phyloP scores from a whole-genome alignment of 2,797 vertebrate genomes.

The Cryptoblepharus egeriae region DNA sequence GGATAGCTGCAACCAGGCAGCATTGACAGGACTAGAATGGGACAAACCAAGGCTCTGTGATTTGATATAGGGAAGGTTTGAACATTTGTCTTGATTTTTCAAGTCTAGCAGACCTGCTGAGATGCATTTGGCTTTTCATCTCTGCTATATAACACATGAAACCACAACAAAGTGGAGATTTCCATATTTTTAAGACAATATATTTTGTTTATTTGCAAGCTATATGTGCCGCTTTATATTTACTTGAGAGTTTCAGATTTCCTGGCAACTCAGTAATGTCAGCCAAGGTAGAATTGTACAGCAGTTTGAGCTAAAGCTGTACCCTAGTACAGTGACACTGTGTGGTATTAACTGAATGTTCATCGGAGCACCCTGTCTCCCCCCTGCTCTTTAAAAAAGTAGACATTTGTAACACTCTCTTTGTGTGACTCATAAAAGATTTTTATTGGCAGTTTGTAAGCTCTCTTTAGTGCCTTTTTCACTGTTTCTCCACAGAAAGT shows the following conservation, averaged over 20 bases:
- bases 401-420: background rate
- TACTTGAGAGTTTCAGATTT: background rate
- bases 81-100: background rate
- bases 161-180: background rate
- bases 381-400: background rate
- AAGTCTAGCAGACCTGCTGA: background rate
- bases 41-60: too few species aligned
- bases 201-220: background rate
- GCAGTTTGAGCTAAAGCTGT: background rate
- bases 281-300: background rate
- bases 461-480: slow-evolving; percentile 27
- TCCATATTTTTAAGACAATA: background rate
- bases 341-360: background rate
- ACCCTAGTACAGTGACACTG: too few species aligned
- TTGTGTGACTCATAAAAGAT: background rate
- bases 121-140: background rate
- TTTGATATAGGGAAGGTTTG: too few species aligned
- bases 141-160: background rate
- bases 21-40: too few species aligned
- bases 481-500: background rate
- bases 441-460: background rate
- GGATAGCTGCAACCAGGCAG: too few species aligned
- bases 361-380: background rate
- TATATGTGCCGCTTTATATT: background rate
- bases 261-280: background rate